Percentiles rank a stretch among this genome's conserved stretches.
phyloP scores from a whole-genome alignment of 1,140 invertebrate species.

The Brevipalpus yothersi region DNA sequence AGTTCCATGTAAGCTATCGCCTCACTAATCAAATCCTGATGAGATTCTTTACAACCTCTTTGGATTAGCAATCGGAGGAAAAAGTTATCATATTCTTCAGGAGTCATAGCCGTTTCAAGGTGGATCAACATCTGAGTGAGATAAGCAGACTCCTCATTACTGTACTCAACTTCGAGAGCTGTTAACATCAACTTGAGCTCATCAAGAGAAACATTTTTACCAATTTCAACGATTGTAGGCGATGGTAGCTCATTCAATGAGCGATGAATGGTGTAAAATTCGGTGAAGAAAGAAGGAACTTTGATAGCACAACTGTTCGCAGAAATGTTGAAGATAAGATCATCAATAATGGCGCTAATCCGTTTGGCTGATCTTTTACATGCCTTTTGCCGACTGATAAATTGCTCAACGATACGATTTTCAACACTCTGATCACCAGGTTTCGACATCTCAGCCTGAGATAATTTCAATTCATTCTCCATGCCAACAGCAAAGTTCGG shows the following conservation, averaged over 20 bases:
- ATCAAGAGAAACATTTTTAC: conserved; percentile 1
- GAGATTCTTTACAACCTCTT: conserved; percentile 4
- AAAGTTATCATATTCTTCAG: conserved; percentile 4
- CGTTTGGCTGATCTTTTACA: background rate
- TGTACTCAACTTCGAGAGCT: conserved; percentile 7
- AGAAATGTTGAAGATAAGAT: background rate
- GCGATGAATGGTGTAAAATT: conserved; percentile 7
- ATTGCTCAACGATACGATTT: background rate
- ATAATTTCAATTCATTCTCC: background rate
- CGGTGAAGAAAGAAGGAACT: conserved; percentile 2
- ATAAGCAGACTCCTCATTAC: conserved; percentile 1
- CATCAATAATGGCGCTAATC: conserved; percentile 2
- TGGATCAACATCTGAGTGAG: conserved; percentile 1
- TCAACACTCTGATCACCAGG: background rate
- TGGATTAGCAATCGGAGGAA: conserved; percentile 4
- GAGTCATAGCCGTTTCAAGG: background rate
- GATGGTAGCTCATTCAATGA: conserved; percentile 1
- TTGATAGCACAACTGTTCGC: background rate
- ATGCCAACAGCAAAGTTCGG: background rate
- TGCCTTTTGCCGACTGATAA: background rate
- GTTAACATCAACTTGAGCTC: background rate
- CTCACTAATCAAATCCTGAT: conserved; percentile 1
- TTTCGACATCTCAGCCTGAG: background rate
- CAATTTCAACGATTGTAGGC: background rate
- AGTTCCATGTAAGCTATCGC: background rate